Evolutionary conservation across 2,888 invertebrate genomes (phyloP).

Genomic region (Ceramica pisi): DNA sequence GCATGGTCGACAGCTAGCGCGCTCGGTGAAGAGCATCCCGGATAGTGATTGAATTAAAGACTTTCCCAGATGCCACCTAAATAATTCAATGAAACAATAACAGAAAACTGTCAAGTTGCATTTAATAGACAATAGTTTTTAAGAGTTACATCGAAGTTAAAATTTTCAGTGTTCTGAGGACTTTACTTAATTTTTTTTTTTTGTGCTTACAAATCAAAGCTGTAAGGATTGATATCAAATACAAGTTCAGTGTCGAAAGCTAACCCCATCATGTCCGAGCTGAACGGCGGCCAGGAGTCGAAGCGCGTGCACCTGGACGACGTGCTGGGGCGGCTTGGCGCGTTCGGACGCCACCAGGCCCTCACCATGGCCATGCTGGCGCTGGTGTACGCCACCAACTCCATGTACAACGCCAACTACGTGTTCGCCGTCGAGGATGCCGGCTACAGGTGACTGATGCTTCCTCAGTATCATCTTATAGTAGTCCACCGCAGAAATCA

Average conservation of each 20-base stretch:
- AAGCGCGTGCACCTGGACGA: slow-evolving; percentile 82
- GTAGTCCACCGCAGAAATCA: too few species aligned
- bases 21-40: background rate
- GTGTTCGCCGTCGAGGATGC: slow-evolving; percentile 87
- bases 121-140: background rate
- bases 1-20: background rate
- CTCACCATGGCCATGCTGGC: slow-evolving; percentile 83
- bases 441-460: slow-evolving; percentile 78
- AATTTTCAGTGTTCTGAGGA: background rate
- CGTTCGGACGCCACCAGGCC: slow-evolving; percentile 88
- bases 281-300: slow-evolving; percentile 30
- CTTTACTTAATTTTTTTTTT: too few species aligned
- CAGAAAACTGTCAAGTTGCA: background rate
- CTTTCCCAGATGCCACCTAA: background rate
- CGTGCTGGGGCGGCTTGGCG: slow-evolving; percentile 83
- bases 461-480: background rate
- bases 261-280: slow-evolving; percentile 57
- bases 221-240: background rate
- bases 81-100: background rate
- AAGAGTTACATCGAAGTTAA: background rate
- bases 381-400: slow-evolving; percentile 86
- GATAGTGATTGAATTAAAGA: background rate
- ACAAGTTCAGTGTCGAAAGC: background rate
- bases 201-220: too few species aligned
- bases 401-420: slow-evolving; percentile 87